Evolutionary conservation across 2,113 vertebrate genomes (phyloP).

Genomic region (Salvator merianae): DNA sequence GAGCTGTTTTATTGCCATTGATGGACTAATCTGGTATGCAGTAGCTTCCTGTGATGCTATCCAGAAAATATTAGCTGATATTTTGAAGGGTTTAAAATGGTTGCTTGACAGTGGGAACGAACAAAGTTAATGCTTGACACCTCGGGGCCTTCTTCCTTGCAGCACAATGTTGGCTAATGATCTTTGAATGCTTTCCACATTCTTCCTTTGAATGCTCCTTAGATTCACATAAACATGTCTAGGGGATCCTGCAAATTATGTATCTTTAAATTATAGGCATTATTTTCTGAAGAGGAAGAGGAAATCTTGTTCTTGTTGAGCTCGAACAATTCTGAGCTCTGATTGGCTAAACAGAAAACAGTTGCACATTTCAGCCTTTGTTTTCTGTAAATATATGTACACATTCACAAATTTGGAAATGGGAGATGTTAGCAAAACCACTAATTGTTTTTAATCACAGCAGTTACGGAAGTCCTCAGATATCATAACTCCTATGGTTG

Average conservation of each 20-base stretch:
- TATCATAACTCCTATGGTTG: not conserved
- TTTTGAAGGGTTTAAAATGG: too few relatives aligned
- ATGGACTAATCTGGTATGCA: too few relatives aligned
- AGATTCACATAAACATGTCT: slow-evolving; percentile 2
- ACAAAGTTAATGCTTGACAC: too few relatives aligned
- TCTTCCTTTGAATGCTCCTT: not conserved
- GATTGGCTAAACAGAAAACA: not conserved
- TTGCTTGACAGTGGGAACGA: too few relatives aligned
- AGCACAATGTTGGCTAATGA: not conserved
- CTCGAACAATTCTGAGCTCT: slow-evolving; percentile 24
- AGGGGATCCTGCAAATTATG: slow-evolving; percentile 40
- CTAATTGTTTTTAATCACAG: slow-evolving; percentile 1
- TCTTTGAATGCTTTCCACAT: not conserved
- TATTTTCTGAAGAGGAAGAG: not conserved
- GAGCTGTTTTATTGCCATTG: too few relatives aligned
- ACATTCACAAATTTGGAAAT: not conserved
- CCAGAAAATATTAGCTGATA: too few relatives aligned
- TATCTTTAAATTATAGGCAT: not conserved
- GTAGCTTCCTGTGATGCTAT: too few relatives aligned
- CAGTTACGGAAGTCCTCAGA: not conserved
- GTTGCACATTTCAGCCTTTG: slow-evolving; percentile 10
- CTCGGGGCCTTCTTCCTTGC: too few relatives aligned
- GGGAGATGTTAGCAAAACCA: slow-evolving; percentile 2
- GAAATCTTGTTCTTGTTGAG: not conserved
- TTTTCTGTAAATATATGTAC: slow-evolving; percentile 37